phyloP scores from a whole-genome alignment of 2,113 vertebrate genomes.

The Galemys pyrenaicus region DNA sequence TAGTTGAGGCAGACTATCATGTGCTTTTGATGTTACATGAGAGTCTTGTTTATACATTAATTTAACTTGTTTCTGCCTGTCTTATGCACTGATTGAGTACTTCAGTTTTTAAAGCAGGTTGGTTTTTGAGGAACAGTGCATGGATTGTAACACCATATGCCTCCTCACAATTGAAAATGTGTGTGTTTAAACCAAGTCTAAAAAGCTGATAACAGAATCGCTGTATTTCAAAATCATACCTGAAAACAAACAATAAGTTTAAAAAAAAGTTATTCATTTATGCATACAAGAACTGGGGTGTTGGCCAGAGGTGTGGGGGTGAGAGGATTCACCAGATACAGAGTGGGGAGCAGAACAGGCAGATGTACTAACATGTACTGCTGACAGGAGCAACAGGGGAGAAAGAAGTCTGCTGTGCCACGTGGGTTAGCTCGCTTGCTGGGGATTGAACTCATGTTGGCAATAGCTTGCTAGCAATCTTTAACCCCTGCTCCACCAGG shows the following conservation, averaged over 20 bases:
- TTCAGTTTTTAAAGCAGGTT: background rate
- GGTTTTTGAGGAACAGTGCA: background rate
- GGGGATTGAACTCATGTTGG: too few species aligned
- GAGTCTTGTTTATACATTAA: background rate
- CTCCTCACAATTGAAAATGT: background rate
- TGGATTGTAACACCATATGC: background rate
- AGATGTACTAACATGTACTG: too few species aligned
- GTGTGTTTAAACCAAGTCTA: background rate
- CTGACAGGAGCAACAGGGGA: too few species aligned
- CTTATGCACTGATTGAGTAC: background rate
- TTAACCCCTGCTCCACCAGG: too few species aligned
- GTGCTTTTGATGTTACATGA: background rate
- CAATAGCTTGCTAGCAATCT: too few species aligned
- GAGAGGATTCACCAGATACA: too few species aligned
- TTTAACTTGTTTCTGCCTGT: background rate
- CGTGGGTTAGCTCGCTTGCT: background rate
- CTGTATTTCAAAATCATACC: constrained; percentile 40
- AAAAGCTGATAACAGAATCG: background rate
- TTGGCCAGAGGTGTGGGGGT: too few species aligned
- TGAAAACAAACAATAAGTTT: too few species aligned
- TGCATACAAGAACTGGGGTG: too few species aligned
- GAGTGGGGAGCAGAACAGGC: too few species aligned
- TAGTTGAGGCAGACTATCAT: background rate
- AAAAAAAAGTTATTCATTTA: too few species aligned
- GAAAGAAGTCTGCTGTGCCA: too few species aligned